phyloP scores from a whole-genome alignment of 2,797 vertebrate species.

The Darevskia nairensis region DNA sequence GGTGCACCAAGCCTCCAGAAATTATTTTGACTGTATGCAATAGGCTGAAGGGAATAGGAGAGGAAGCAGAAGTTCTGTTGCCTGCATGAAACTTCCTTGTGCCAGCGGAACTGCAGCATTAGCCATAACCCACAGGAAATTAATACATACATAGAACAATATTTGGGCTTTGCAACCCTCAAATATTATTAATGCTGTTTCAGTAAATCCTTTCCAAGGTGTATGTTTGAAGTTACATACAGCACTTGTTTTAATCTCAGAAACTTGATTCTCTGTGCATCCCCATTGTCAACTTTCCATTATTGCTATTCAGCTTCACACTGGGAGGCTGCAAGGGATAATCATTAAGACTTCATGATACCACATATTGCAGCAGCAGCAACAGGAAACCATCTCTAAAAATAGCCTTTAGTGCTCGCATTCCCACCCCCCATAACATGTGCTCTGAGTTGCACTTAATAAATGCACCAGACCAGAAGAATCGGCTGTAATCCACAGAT shows the following conservation, averaged over 20 bases:
- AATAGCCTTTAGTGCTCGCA: slow-evolving; percentile 35
- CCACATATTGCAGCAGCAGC: slow-evolving; percentile 21
- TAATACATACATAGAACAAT: too few species aligned
- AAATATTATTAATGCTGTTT: not conserved
- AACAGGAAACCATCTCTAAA: slow-evolving; percentile 61
- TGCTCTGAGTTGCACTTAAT: slow-evolving; percentile 35
- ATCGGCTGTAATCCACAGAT: slow-evolving; percentile 1
- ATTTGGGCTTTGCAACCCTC: not conserved
- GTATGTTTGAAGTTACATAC: slow-evolving; percentile 4
- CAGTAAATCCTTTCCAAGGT: not conserved
- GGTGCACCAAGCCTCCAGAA: too few species aligned
- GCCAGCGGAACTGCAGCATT: too few species aligned
- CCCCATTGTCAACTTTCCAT: slow-evolving; percentile 43
- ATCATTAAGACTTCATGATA: slow-evolving; percentile 55
- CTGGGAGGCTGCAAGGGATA: slow-evolving; percentile 21
- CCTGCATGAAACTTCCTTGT: too few species aligned
- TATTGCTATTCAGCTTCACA: slow-evolving; percentile 23
- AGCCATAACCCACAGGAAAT: too few species aligned
- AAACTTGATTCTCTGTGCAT: slow-evolving; percentile 49
- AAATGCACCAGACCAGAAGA: slow-evolving; percentile 14
- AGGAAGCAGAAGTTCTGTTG: too few species aligned
- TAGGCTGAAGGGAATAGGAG: too few species aligned
- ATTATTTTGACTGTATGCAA: too few species aligned
- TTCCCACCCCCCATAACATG: slow-evolving; percentile 5
- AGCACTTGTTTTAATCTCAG: slow-evolving; percentile 19